phyloP scores from a whole-genome alignment of 2,113 vertebrate species.

The Cyanoderma ruficeps region DNA sequence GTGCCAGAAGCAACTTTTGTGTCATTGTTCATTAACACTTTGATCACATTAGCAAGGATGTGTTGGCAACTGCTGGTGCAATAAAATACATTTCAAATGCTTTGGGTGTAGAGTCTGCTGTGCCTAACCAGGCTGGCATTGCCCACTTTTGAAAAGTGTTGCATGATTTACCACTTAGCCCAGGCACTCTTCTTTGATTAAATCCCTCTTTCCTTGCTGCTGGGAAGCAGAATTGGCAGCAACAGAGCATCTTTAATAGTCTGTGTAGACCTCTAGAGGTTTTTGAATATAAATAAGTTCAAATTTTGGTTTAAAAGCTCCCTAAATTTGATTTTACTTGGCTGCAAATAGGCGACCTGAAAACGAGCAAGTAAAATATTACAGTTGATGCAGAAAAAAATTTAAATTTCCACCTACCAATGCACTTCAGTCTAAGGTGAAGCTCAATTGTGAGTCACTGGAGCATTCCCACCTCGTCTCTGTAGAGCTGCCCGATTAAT shows the following conservation, averaged over 20 bases:
- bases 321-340: slow-evolving; percentile 2
- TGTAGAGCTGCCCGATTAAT: background rate
- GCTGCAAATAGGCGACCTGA: background rate
- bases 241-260: background rate
- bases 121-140: background rate
- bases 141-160: background rate
- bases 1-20: background rate
- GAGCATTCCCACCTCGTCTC: background rate
- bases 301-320: background rate
- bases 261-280: background rate
- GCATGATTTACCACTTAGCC: background rate
- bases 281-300: background rate
- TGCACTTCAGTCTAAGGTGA: background rate
- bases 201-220: background rate
- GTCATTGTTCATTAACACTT: background rate
- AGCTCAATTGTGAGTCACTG: background rate
- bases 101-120: background rate
- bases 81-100: background rate
- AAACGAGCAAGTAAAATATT: slow-evolving; percentile 9
- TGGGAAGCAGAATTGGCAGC: background rate
- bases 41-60: background rate
- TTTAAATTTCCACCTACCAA: background rate
- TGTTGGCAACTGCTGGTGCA: background rate
- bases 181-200: background rate
- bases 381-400: background rate